phyloP scores from a whole-genome alignment of 2,888 invertebrate genomes.

The Andrena trimmerana region DNA sequence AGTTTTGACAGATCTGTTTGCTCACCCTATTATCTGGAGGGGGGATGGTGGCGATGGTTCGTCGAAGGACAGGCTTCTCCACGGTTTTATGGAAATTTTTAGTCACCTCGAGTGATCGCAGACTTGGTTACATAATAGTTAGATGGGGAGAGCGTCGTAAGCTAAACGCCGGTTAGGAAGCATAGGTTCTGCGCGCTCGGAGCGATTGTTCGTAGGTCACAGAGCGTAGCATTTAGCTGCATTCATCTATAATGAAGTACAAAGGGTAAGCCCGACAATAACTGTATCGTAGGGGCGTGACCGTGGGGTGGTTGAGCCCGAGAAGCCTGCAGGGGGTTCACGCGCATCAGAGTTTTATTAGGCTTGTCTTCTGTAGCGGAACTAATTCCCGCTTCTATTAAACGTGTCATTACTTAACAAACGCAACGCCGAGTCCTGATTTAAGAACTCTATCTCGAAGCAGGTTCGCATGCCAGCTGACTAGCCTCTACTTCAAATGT shows the following conservation, averaged over 20 bases:
- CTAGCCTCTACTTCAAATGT: too few relatives aligned
- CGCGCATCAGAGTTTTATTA: constrained; percentile 29
- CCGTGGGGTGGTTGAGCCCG: constrained; percentile 29
- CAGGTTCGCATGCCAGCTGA: too few relatives aligned
- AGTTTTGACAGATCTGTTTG: constrained; percentile 35
- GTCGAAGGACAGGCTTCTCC: neutral
- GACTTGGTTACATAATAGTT: neutral
- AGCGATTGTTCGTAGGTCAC: constrained; percentile 41
- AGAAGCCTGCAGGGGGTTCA: constrained; percentile 27
- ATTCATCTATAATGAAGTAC: constrained; percentile 51
- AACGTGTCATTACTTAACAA: neutral
- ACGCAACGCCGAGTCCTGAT: too few relatives aligned
- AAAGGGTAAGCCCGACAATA: constrained; percentile 47
- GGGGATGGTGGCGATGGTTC: neutral
- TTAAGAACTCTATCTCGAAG: too few relatives aligned
- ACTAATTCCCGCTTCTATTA: neutral
- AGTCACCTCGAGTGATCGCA: neutral
- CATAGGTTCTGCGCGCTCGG: constrained; percentile 7
- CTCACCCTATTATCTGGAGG: constrained; percentile 11
- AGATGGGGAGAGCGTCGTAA: neutral
- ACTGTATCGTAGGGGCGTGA: constrained; percentile 49
- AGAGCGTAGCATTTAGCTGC: constrained; percentile 29
- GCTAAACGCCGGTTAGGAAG: neutral
- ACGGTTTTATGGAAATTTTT: constrained; percentile 4
- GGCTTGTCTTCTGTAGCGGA: constrained; percentile 2